phyloP scores from a whole-genome alignment of 1,140 invertebrate genomes.

The Holcopasites calliopsidis region DNA sequence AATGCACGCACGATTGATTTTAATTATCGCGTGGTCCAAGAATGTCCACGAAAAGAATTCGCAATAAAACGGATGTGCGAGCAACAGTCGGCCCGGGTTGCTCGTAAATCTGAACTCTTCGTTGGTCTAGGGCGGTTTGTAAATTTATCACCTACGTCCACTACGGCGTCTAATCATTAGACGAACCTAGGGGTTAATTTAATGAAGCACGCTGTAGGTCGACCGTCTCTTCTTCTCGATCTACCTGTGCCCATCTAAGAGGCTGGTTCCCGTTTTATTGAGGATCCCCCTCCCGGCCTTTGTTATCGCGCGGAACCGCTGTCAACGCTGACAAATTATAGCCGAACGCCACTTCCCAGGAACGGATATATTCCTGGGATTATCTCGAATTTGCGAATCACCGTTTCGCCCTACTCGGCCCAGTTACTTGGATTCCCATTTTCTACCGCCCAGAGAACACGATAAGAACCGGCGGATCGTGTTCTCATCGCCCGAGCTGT shows the following conservation, averaged over 20 bases:
- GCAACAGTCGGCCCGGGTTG: not conserved
- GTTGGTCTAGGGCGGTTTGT: slow-evolving; percentile 20
- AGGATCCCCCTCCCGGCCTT: slow-evolving; percentile 6
- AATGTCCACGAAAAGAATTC: too few relatives aligned
- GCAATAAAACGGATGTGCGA: too few relatives aligned
- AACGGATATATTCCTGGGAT: slow-evolving; percentile 52
- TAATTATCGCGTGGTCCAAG: too few relatives aligned
- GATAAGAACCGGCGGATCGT: slow-evolving; percentile 21
- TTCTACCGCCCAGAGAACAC: not conserved
- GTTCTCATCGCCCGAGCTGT: slow-evolving; percentile 7
- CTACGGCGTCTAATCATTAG: slow-evolving; percentile 49
- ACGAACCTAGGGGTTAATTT: slow-evolving; percentile 47
- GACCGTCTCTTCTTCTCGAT: not conserved
- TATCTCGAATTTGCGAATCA: slow-evolving; percentile 38
- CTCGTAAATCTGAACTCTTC: slow-evolving; percentile 25
- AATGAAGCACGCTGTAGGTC: slow-evolving; percentile 56
- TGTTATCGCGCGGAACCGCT: slow-evolving; percentile 52
- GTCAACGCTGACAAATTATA: slow-evolving; percentile 59
- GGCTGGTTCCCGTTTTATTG: slow-evolving; percentile 20
- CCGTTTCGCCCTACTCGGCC: slow-evolving; percentile 17
- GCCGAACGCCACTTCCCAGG: slow-evolving; percentile 41
- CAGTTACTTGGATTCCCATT: not conserved
- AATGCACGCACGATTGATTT: too few relatives aligned
- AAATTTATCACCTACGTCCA: slow-evolving; percentile 50
- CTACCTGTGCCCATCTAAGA: not conserved